Evolutionary conservation across 2,888 invertebrate species (phyloP), one percentile per base, ranked within the genome.

Genomic region (Cosmia trapezina): DNA sequence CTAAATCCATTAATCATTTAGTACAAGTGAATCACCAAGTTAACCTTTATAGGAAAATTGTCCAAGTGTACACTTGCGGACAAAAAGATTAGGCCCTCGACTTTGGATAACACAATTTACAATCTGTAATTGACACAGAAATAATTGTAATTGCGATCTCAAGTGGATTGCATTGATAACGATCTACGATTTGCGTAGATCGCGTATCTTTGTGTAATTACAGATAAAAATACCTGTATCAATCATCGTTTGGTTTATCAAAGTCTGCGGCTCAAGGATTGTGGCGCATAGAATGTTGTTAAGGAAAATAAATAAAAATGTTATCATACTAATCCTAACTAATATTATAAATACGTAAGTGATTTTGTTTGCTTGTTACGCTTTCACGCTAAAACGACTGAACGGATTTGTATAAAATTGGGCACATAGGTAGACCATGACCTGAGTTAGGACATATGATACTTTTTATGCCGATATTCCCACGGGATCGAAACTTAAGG

Each of bases 181-280:
- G 54, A 70, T 71, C 79, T 73, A 74, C 66, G 72, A 78, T 66
- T 69, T 51, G 62, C 62, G 63, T 82, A 79, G 75, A 81, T 82
- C 19, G 49, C n/a, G 14, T 82, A 75, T 80, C 65, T 70, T 41
- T 47, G 59, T 67, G 37, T 60, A 70, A 71, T 75, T 72, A 57
- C 19, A 53, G 57, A 76, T 80, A 68, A 73, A 53, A 62, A 22
- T 8, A 37, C 33, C 6, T 37, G 51, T 66, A 76, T 73, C 57
- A 61, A 68, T 75, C 51, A 65, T 62, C 54, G 51, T 64, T 84
- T 68, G 28, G 33, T 49, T 71, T 67, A 76, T 82, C 70, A 72
- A 37, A 69, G 45, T 59, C 54, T 51, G n/a, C 7, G 22, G 33
- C 57, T 54, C 53, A 80, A 69, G 61, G 61, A 71, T 61, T 57